Percentiles rank a stretch among this genome's conserved stretches.
phyloP scores from a whole-genome alignment of 2,113 vertebrate genomes.

The Myiozetetes cayanensis region DNA sequence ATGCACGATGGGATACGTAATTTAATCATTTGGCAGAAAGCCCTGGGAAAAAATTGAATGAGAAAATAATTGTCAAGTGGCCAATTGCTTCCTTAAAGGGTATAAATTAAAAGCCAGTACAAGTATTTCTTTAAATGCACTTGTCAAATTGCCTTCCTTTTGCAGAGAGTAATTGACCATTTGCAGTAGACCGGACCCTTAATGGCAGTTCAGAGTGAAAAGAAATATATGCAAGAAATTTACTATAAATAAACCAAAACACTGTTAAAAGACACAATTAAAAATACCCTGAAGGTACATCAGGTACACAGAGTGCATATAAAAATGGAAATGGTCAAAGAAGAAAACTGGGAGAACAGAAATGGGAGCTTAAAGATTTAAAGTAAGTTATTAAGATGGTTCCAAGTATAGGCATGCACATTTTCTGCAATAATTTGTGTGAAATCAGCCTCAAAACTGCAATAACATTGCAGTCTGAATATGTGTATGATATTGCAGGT shows the following conservation, averaged over 20 bases:
- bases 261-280: not conserved
- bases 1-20: constrained; percentile 64
- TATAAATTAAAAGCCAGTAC: constrained; percentile 58
- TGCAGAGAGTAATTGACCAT: not conserved
- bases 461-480: not conserved
- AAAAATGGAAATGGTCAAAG: not conserved
- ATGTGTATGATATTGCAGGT: fast-evolving
- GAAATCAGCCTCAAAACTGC: not conserved
- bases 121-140: constrained; percentile 56
- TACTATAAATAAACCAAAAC: not conserved
- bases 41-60: constrained; percentile 62
- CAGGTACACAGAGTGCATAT: not conserved
- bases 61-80: constrained; percentile 65
- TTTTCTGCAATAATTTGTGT: not conserved
- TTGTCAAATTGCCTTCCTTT: constrained; percentile 36
- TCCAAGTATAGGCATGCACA: not conserved
- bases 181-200: not conserved
- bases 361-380: not conserved
- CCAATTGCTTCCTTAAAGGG: constrained; percentile 53
- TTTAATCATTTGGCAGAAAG: constrained; percentile 70
- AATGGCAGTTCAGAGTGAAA: constrained; percentile 10
- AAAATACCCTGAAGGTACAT: not conserved
- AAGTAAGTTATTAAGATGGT: not conserved
- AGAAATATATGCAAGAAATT: not conserved
- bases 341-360: not conserved